These are phyloP conservation scores for Coleophora deauratella DNA, from an alignment of 2,888 invertebrate genomes.

Conservation along the genomic window DNA sequence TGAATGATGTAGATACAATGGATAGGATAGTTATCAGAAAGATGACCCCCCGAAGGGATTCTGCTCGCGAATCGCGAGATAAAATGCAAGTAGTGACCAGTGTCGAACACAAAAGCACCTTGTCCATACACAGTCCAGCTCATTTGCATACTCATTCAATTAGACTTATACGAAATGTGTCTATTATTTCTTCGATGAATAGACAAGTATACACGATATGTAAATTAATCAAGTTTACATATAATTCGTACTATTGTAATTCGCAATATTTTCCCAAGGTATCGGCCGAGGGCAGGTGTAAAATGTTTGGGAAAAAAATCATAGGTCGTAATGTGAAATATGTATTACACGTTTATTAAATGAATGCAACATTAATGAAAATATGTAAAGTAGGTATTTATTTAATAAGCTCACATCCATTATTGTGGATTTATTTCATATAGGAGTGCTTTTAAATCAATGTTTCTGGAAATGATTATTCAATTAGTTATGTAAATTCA, in stretches of 20 bases:
- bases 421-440: no score
- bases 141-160: conserved; percentile 49
- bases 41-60: conserved; percentile 55
- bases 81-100: conserved; percentile 47
- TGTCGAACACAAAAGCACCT: conserved; percentile 35
- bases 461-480: no score
- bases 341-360: no score
- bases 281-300: background rate
- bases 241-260: background rate
- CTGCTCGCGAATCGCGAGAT: conserved; percentile 60
- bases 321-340: background rate
- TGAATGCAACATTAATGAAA: no score
- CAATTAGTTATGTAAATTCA: no score
- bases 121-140: conserved; percentile 22
- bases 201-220: background rate
- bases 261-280: conserved; percentile 1
- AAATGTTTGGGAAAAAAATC: background rate
- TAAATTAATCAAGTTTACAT: background rate
- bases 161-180: background rate
- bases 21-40: conserved; percentile 52
- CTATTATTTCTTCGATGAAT: background rate
- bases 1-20: conserved; percentile 46
- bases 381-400: no score
- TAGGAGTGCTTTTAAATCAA: no score
- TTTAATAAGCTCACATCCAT: no score